Base-by-base conservation (phyloP, 2,113 vertebrate genomes). In the Fregata magnificens region DNA sequence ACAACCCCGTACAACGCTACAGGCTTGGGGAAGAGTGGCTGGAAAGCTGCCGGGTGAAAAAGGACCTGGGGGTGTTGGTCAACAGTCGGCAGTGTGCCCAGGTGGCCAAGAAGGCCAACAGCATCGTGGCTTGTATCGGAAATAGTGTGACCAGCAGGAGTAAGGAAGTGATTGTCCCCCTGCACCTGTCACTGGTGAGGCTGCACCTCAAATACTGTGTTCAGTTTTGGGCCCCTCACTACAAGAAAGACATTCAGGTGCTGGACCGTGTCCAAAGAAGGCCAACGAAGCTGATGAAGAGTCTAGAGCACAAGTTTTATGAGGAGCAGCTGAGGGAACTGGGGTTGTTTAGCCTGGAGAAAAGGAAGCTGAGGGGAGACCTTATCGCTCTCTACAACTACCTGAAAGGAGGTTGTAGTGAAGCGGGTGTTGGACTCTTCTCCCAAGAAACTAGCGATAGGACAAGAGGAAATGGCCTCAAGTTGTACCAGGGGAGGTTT, bases 51-150 rank as follows among this genome's bases (percentile, higher is more conserved):
- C 4, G 0, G 1, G 13, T 0, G 0, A 22, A 13, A 59, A 62
- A 72, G 3, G 18, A 26, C 44, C 10, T 47, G 15, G 8, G 5
- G 3, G 2, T 14, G 18, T 1, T 29, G 45, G 10, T 18, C 0
- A 0, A 16, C 5, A 40, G 13, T 0, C 5, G 0, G 2, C 0
- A 49, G 6, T 12, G 9, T 42, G 29, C 17, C 16, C 56, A 52
- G 19, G 20, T 40, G 29, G 29, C 6, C 25, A 72, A 56, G 71
- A 14, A 29, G 12, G 5, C 3, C 4, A 4, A 3, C 2, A 4
- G 44, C 18, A 17, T 6, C 55, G 52, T 52, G 36, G 31, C 44
- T 5, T 70, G 2, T 49, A 29, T 25, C 11, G 13, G 8, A 1
- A 17, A 18, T 6, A 12, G 11, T 12, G 9, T 22, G 40, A n/a